Conservation (phyloP, 2,888 invertebrate species). For the Eilema sororculum region DNA sequence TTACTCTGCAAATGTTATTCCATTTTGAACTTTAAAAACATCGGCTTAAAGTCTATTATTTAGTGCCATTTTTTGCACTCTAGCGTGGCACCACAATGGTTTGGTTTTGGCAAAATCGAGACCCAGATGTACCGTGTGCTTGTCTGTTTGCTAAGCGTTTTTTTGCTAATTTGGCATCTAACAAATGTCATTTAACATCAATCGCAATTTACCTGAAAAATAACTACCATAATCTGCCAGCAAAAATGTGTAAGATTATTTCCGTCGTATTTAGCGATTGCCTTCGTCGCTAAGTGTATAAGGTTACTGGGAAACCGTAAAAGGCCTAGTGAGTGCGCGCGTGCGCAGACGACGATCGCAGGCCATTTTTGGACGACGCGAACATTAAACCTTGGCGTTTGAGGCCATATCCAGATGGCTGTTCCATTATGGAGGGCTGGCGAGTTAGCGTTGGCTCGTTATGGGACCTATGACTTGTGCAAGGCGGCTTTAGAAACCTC, state of each 20-base stretch:
- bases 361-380: conserved; percentile 75
- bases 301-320: conserved; percentile 77
- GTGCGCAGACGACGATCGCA: conserved; percentile 63
- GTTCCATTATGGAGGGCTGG: conserved; percentile 51
- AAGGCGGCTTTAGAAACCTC: conserved; percentile 17
- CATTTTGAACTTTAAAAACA: too few relatives aligned
- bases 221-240: background rate
- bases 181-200: background rate
- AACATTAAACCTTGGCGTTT: conserved; percentile 65
- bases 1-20: too few relatives aligned
- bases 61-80: too few relatives aligned
- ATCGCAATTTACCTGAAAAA: background rate
- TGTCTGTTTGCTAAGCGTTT: too few relatives aligned
- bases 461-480: conserved; percentile 26
- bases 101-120: too few relatives aligned
- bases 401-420: conserved; percentile 56
- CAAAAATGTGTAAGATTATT: conserved; percentile 38
- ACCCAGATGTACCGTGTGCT: too few relatives aligned
- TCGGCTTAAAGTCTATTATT: too few relatives aligned
- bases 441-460: conserved; percentile 47
- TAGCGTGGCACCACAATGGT: too few relatives aligned
- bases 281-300: conserved; percentile 66
- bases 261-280: conserved; percentile 63
- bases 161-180: too few relatives aligned
- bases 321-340: conserved; percentile 70